Evolutionary conservation across 1,140 invertebrate species (phyloP), one percentile per base, ranked within the genome.

Genomic region (Drosophila auraria): DNA sequence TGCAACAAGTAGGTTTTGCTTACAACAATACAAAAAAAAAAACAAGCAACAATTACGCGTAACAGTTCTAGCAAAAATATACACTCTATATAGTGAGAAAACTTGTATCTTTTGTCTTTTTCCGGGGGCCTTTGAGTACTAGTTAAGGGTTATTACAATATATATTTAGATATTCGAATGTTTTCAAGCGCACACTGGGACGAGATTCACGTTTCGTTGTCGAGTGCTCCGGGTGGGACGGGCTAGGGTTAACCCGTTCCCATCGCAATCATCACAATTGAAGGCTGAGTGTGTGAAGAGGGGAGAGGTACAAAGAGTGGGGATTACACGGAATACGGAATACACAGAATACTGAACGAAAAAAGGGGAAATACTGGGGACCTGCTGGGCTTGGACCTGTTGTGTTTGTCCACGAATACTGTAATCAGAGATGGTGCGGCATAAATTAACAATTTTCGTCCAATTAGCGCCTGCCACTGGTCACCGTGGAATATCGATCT

Each of bases 201-300:
- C 40, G 54, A 60, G 40, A 60, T 65, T 65, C 40, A 40, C 27
- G 7, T 23, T 25, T 42, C 17, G 6, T 20, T 47, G 15, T 50
- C 8, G 8, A 50, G 47, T 23, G 56, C 12, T n/a, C 23, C n/a
- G 40, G 3, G 11, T 62, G 59, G 64, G 45, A 38, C 60, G 45
- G 33, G 27, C n/a, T 9, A 15, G 57, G 27, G 15, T 33, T 44
- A 44, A 56, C 12, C 53, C 56, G 17, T 60, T 20, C 50, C 20
- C 68, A 62, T 62, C 45, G 49, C 61, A 45, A 53, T 60, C 61
- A 87, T 83, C 78, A 78, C 83, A 87, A 61, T 71, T 83, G 57
- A 87, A 81, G 83, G 83, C 54, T 44, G 40, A 56, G 40, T 38
- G 17, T 20, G 27, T 30, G 27, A 30, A 6, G 17, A 23, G 23